phyloP scores from a whole-genome alignment of 2,888 invertebrate genomes.

The Tolmerus cingulatus region DNA sequence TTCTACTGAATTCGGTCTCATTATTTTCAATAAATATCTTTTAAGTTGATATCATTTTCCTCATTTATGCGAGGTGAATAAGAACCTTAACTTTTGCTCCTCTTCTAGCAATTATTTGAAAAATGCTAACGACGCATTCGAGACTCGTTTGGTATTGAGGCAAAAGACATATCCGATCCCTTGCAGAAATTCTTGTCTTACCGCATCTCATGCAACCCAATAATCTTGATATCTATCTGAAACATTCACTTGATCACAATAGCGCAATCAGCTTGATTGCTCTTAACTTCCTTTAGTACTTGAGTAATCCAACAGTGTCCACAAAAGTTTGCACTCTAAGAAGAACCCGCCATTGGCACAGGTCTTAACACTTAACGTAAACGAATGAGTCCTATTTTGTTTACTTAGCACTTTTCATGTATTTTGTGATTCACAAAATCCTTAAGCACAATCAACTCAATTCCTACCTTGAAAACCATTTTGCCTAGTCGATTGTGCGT shows the following conservation, averaged over 20 bases:
- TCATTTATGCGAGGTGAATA: not conserved
- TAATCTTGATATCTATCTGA: not conserved
- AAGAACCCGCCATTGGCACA: not conserved
- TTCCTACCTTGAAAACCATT: constrained; percentile 55
- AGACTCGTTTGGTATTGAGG: not conserved
- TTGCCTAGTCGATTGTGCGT: constrained; percentile 41
- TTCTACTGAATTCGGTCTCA: no score
- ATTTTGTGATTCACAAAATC: constrained; percentile 32
- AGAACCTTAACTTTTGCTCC: no score
- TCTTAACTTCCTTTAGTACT: not conserved
- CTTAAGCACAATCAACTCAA: constrained; percentile 41
- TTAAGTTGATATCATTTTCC: not conserved
- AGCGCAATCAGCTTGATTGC: not conserved
- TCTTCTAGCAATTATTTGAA: not conserved
- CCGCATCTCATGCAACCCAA: not conserved
- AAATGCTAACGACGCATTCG: not conserved
- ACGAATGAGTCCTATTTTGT: not conserved
- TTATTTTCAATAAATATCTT: no score
- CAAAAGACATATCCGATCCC: not conserved
- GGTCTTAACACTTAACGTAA: not conserved
- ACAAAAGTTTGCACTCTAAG: not conserved
- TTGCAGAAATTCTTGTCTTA: not conserved
- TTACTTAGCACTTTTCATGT: not conserved
- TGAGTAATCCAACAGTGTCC: not conserved
- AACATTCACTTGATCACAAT: not conserved